A percentile compares a stretch with the other conserved stretches of the same genome.
Conservation (phyloP, 2,888 invertebrate species). For the Drosophila austrosaltans region DNA sequence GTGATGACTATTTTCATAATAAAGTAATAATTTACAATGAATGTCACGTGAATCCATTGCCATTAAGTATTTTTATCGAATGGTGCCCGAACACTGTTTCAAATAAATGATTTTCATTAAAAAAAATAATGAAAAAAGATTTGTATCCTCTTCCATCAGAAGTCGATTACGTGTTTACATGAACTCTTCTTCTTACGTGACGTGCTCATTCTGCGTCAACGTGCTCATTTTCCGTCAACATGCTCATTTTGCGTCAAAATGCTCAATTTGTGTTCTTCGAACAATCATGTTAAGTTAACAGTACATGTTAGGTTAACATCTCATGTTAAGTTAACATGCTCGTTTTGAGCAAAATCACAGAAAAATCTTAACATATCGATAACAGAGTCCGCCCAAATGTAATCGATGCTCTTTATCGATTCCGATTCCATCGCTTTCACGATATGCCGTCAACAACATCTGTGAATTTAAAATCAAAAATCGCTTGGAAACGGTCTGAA, state of each 20-base stretch:
- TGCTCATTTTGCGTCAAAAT: background rate
- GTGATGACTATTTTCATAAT: no score
- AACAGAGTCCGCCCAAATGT: no score
- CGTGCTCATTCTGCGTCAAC: background rate
- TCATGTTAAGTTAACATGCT: background rate
- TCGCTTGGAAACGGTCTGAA: constrained; percentile 5
- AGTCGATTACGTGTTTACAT: no score
- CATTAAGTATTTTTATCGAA: background rate
- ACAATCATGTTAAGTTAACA: background rate
- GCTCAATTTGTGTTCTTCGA: no score
- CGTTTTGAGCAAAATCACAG: background rate
- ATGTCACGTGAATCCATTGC: background rate
- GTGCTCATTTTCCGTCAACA: background rate
- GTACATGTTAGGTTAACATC: background rate
- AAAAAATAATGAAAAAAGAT: background rate
- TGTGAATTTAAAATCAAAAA: constrained; percentile 3
- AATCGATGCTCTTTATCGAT: background rate
- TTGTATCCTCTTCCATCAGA: no score
- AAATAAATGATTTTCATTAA: background rate
- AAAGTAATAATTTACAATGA: no score
- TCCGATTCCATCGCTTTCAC: background rate
- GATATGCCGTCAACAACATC: background rate
- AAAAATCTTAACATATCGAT: no score
- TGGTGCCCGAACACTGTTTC: background rate
- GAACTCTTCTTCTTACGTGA: no score